Conservation (phyloP, 2,797 vertebrate genomes). For the Microcaecilia unicolor region DNA sequence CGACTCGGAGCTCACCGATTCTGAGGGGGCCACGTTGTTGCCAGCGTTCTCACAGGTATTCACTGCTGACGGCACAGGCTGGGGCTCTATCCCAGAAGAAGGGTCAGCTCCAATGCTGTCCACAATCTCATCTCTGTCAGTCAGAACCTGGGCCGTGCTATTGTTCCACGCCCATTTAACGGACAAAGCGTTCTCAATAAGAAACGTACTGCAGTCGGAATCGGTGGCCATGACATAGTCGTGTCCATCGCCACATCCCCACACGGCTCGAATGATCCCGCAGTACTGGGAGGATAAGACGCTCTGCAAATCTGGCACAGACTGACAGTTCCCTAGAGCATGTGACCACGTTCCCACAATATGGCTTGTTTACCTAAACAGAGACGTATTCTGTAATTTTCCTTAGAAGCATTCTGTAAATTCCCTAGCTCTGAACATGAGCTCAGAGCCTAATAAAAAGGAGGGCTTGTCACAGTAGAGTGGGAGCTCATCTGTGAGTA, state of each 20-base stretch:
- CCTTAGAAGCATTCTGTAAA: too few relatives aligned
- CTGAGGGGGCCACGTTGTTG: constrained; percentile 2
- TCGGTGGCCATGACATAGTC: constrained; percentile 72
- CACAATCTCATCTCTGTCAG: constrained; percentile 22
- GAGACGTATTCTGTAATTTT: too few relatives aligned
- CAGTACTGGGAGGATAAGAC: constrained; percentile 73
- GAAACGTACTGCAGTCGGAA: constrained; percentile 24
- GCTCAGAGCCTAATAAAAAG: too few relatives aligned
- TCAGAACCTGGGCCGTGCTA: neutral
- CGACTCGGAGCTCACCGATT: neutral
- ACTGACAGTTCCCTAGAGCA: constrained; percentile 58
- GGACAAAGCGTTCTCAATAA: constrained; percentile 29
- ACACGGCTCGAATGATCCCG: constrained; percentile 76
- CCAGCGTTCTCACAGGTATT: constrained; percentile 15
- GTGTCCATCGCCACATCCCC: constrained; percentile 74
- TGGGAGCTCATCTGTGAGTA: too few relatives aligned
- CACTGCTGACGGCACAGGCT: neutral
- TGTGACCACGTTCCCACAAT: too few relatives aligned
- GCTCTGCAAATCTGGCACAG: constrained; percentile 70
- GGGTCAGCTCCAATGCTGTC: neutral
- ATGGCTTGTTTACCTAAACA: too few relatives aligned
- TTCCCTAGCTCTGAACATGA: too few relatives aligned
- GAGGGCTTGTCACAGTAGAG: too few relatives aligned
- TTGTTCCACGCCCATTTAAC: constrained; percentile 25
- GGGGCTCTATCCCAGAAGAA: neutral